A percentile compares a stretch with the other conserved stretches of the same genome.
These are phyloP conservation scores for Drosophila parabipectinata DNA, from an alignment of 1,140 invertebrate genomes.

Conservation along the genomic window DNA sequence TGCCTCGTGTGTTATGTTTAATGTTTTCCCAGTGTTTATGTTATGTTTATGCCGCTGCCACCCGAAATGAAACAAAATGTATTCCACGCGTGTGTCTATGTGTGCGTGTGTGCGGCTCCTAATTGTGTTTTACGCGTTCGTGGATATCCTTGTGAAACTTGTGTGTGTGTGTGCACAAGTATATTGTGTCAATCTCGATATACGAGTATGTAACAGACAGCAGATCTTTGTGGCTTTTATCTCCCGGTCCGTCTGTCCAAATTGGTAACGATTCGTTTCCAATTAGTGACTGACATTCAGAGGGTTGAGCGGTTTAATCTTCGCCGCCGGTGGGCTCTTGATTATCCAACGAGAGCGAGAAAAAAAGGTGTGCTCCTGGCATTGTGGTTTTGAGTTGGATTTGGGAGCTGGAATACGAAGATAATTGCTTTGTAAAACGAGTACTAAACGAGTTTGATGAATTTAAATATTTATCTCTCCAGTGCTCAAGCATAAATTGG, in stretches of 20 bases:
- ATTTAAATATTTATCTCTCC: not conserved
- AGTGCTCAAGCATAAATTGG: not conserved
- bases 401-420: not conserved
- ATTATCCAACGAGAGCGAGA: not conserved
- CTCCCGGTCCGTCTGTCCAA: not conserved
- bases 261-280: conserved; percentile 19
- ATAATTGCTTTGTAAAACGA: not conserved
- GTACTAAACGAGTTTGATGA: not conserved
- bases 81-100: conserved; percentile 8
- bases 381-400: not conserved
- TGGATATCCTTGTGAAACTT: conserved; percentile 7
- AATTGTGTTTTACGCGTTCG: conserved; percentile 52
- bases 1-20: conserved; percentile 31
- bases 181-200: not conserved
- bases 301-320: conserved; percentile 4
- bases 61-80: conserved; percentile 28
- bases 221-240: not conserved
- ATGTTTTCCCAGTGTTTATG: conserved; percentile 46
- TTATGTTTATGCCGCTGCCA: conserved; percentile 30
- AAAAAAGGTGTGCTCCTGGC: not conserved
- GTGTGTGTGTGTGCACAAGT: conserved; percentile 2
- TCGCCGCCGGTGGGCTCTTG: not conserved
- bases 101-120: conserved; percentile 36
- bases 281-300: conserved; percentile 13
- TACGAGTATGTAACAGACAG: not conserved